A percentile compares a stretch with the other conserved stretches of the same genome.
Evolutionary conservation across 2,113 vertebrate species (phyloP).

Genomic region (Lampris megalopsis): DNA sequence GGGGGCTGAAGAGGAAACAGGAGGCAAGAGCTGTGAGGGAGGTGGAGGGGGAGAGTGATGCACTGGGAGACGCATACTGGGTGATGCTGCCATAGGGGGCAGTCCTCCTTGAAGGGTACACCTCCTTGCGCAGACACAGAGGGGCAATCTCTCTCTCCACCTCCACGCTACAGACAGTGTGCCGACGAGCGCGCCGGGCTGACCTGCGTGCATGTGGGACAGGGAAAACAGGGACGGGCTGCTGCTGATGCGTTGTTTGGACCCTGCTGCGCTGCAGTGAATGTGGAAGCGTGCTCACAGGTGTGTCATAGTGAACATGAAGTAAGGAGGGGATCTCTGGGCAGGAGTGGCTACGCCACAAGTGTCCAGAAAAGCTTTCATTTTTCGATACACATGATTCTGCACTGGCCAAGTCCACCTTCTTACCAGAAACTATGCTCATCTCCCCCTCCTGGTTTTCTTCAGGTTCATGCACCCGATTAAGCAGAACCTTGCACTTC

Average conservation of each 20-base stretch:
- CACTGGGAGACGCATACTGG: slow-evolving; percentile 31
- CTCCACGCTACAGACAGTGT: slow-evolving; percentile 88
- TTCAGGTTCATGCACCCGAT: slow-evolving; percentile 2
- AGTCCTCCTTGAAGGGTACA: slow-evolving; percentile 83
- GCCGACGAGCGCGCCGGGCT: slow-evolving; percentile 79
- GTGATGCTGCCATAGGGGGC: slow-evolving; percentile 47
- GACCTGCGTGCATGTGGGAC: slow-evolving; percentile 39
- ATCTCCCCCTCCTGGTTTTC: not conserved
- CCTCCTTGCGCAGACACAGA: slow-evolving; percentile 90
- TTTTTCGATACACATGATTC: not conserved
- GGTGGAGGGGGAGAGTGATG: slow-evolving; percentile 61
- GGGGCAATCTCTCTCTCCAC: slow-evolving; percentile 81
- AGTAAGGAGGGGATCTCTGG: slow-evolving; percentile 78
- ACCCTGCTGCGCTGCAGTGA: slow-evolving; percentile 53
- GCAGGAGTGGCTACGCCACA: slow-evolving; percentile 87
- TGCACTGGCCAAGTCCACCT: slow-evolving; percentile 17
- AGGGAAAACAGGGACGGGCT: slow-evolving; percentile 5
- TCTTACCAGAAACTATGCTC: slow-evolving; percentile 21
- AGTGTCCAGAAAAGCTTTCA: slow-evolving; percentile 21
- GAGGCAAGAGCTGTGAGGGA: slow-evolving; percentile 68
- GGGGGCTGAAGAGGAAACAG: slow-evolving; percentile 79
- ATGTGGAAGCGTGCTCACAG: slow-evolving; percentile 27
- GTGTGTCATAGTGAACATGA: slow-evolving; percentile 31
- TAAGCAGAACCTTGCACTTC: slow-evolving; percentile 19
- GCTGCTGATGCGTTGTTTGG: slow-evolving; percentile 41